Base-by-base conservation (phyloP, 2,113 vertebrate species). In the Seriola quinqueradiata region DNA sequence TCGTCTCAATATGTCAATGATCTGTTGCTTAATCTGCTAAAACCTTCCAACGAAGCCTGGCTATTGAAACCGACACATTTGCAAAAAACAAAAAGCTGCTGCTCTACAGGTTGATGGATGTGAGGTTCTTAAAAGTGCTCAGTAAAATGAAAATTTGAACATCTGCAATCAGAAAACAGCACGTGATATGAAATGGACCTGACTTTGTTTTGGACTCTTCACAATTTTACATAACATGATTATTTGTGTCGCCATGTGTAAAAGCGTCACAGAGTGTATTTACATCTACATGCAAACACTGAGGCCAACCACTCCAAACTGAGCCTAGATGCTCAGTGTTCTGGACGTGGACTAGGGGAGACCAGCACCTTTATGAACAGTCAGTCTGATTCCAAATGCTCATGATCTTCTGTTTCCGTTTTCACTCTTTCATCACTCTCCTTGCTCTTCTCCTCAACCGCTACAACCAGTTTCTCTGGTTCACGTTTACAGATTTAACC, bases 221-320 rank as follows among this genome's bases (percentile, higher is more conserved):
- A 69, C 42, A 70, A 63, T 44, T 36, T 70, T 25, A 40, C 34
- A 63, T 40, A 19, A 75, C 44, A 65, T 6, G 28, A 55, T 79
- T 48, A 54, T 16, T 28, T 66, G 1, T 57, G 38, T 58, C 40
- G 73, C n/a, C 44, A 34, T 46, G 71, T 79, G 65, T 28, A 28
- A 28, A 28, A 28, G 28, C 2, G 28, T 28, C 2, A 28, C 28
- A 28, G 28, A 28, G 28, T 28, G 2, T 28, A 28, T 28, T 28
- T 28, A 28, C 28, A 28, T 28, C 55, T 52, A 48, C 23, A 65
- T 34, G 28, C 63, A 58, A 72, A 72, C 7, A 57, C 10, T 5
- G 70, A 44, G 48, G 75, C 46, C 25, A 16, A 2, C 38, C 13
- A 6, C 48, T 65, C 67, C 60, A 76, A 60, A 72, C 36, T 44